Evolutionary conservation across 2,888 invertebrate species (phyloP), one percentile per base, ranked within the genome.

Genomic region (Cryptocheilus praepositus): DNA sequence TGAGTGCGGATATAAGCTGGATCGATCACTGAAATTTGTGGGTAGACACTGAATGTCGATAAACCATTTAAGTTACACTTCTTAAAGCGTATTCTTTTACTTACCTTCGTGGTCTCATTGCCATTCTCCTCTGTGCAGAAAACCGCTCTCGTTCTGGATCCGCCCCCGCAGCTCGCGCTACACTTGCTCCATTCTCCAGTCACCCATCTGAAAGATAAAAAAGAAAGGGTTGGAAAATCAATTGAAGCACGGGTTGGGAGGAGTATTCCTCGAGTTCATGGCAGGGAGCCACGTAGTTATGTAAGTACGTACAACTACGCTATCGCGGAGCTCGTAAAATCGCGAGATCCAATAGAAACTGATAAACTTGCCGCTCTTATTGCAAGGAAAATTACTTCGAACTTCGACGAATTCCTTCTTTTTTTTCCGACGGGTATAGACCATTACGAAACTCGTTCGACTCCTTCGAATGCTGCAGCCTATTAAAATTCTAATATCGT

Each of bases 141-240:
- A 65, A 98, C 96, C 73, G 94, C 91, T 13, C 98, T 92, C 65
- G 93, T 92, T 80, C 94, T 92, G 72, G 94, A 92, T 4, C 98
- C 98, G 1, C 95, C 95, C 0, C 97, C 97, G 84, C 98, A 98
- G 22, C 93, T 93, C 28, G 92, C 93, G 76, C 95, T 95, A 90
- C 98, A 98, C 15, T 93, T 90, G 56, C 95, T 94, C 98, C 98
- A 98, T 76, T 96, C 95, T 61, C 94, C 94, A 22, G 94, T 92
- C 84, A 95, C 93, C 97, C 97, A 98, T 86, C 97, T 97, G 89
- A 59, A 85, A 55, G 36, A 15, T 54, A 55, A 53, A 61, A 74
- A 64, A 56, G 45, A 7, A 16, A 45, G 43, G 46, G 57, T 15
- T 58, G 36, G 13, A 36, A 36, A 54, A 49, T 46, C 52, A 19